Base-by-base conservation (phyloP, 2,797 vertebrate species). In the Momotus momota region DNA sequence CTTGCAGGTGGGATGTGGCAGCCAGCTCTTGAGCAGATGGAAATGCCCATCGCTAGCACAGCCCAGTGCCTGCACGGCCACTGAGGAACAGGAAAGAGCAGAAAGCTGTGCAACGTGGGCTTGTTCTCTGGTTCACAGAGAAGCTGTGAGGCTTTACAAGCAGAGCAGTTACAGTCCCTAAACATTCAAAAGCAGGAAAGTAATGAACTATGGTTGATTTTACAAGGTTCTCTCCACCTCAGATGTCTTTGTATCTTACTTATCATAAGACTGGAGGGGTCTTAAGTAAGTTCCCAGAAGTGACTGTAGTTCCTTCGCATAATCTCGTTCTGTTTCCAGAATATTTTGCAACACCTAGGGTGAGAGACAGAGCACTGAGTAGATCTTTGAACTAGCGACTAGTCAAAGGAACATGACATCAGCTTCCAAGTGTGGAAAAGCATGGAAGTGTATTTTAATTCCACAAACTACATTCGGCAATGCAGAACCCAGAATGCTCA, bases 271-370 rank as follows among this genome's bases (percentile, higher is more conserved):
- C 98, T 99, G 99, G 85, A 99, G 98, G 26, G 99, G 98, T 96
- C 99, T 98, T 90, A 99, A 98, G 97, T 99, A 99, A 97, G 98
- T 99, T 87, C 97, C 98, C 96, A 99, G 97, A 92, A 99, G 98
- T 2, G 98, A 98, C 92, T 99, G 99, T 45, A 99, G 97, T 90
- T 99, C 99, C 98, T 99, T 99, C 64, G 99, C 98, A 97, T 99
- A 99, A 94, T 99, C 99, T 82, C 98, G 98, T 97, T 99, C 99
- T 43, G 99, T 99, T 92, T 99, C 99, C 98, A 99, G 97, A 97
- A 99, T 99, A 98, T 99, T 99, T 97, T 99, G 99, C 43, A 99
- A 99, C 69, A 99, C 99, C 99, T 99, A 98, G 33, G 81, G 93
- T 83, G 80, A 96, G 90, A 97, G 95, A 96, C 72, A 97, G 95